These are phyloP conservation scores for Saccostrea glomerata DNA, from an alignment of 1,140 invertebrate genomes.

Conservation along the genomic window DNA sequence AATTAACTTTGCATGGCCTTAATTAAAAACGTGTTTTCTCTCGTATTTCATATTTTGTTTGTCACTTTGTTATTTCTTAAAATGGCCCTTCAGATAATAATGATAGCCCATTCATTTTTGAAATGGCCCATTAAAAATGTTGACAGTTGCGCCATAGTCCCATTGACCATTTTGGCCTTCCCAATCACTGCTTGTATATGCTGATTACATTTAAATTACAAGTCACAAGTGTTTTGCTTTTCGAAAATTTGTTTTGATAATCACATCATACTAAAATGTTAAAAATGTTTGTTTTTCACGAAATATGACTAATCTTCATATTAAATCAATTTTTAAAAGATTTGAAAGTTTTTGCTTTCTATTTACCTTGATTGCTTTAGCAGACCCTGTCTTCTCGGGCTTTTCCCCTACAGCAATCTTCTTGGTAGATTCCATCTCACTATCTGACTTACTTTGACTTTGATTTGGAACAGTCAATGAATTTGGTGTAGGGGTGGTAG, in stretches of 20 bases:
- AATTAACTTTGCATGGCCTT: no score
- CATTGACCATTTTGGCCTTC: no score
- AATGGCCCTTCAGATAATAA: no score
- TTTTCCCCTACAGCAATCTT: constrained; percentile 52
- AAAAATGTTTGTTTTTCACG: no score
- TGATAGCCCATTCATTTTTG: no score
- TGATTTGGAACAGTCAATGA: constrained; percentile 52
- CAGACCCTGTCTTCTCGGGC: neutral
- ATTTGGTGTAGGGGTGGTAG: constrained; percentile 58
- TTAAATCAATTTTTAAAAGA: neutral
- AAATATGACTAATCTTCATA: neutral
- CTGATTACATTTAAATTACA: neutral
- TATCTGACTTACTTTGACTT: constrained; percentile 69
- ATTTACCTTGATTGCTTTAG: constrained; percentile 1
- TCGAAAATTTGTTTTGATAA: neutral
- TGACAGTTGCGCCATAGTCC: no score
- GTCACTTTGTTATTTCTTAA: no score
- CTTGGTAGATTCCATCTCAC: constrained; percentile 66
- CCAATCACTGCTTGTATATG: no score
- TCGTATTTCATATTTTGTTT: no score
- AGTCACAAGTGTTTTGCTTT: neutral
- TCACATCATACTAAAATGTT: neutral
- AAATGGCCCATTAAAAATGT: no score
- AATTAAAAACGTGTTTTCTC: no score
- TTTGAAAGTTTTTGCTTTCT: neutral